Evolutionary conservation across 1,140 invertebrate species (phyloP), one percentile per base, ranked within the genome.

Genomic region (Triops longicaudatus): DNA sequence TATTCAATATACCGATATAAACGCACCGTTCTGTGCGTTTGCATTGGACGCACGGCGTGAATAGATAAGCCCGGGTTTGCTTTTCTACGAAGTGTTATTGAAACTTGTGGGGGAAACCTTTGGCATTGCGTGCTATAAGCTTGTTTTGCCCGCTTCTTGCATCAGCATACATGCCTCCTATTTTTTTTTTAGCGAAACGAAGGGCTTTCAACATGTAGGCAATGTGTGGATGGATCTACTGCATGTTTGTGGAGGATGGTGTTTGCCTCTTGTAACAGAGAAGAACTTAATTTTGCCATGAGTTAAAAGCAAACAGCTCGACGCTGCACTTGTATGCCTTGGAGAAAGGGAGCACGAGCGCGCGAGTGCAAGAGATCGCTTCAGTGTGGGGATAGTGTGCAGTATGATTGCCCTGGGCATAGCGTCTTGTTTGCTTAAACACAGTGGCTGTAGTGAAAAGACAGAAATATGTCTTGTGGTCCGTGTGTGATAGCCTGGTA

Each of bases 391-490:
- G 6, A 63, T 14, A 6, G 22, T 63, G 14, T 14, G 14, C 44
- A 37, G 31, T 63, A 22, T 22, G 10, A 63, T 63, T 63, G 50
- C 50, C 50, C 4, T 63, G 50, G 17, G 50, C 22, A 17, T 63
- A 63, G 17, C 50, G 3, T 63, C n/a, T 4, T 63, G 50, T 63
- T 63, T 63, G 22, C 50, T 22, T 63, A 63, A 63, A 22, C 50
- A 63, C 50, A 63, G 50, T 37, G 22, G 50, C 50, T 17, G 17
- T 63, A 63, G 50, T 7, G 22, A 63, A 63, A 7, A 63, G 50
- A 63, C 14, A 63, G 50, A 63, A 63, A 63, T 63, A 63, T 63
- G 50, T 63, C n/a, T 22, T 63, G 50, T 63, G 50, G 50, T 22
- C 17, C 22, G 50, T 22, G 50, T 10, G 50, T n/a, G 22, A 22